Percentiles rank a stretch among this genome's conserved stretches.
phyloP scores from a whole-genome alignment of 30 jellyfish, hydroid and myxozoan species.

The Rhopilema esculentum region DNA sequence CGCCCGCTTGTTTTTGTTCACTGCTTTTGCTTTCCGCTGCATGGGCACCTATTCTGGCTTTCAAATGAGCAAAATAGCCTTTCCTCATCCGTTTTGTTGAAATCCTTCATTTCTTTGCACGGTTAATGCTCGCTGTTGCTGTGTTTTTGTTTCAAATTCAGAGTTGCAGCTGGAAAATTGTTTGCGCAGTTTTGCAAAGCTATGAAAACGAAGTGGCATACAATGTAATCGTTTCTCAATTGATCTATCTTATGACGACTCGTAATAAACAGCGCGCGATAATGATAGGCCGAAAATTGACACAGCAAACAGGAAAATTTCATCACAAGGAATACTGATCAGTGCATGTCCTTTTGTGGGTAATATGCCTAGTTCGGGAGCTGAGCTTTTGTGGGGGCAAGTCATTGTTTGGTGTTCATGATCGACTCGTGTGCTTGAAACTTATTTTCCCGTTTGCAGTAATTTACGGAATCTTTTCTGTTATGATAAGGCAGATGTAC shows the following conservation, averaged over 20 bases:
- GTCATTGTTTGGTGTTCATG: too few species aligned
- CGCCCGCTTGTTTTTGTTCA: background rate
- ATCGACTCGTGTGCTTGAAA: too few species aligned
- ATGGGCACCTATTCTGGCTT: background rate
- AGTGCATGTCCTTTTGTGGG: too few species aligned
- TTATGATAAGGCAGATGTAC: too few species aligned
- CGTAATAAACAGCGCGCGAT: background rate
- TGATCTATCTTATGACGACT: too few species aligned
- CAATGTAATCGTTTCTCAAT: too few species aligned
- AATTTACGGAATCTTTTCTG: too few species aligned
- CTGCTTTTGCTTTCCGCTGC: background rate
- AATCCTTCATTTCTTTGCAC: background rate
- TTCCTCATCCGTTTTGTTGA: background rate
- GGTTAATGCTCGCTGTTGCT: background rate
- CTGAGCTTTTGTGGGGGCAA: too few species aligned
- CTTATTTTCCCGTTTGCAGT: too few species aligned
- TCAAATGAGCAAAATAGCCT: background rate
- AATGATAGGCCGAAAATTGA: conserved; percentile 1
- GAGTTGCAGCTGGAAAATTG: background rate
- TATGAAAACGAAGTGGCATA: too few species aligned
- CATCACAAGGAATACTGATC: background rate
- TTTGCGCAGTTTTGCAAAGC: background rate
- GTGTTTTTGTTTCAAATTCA: background rate
- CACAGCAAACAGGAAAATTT: background rate
- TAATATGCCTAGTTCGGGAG: too few species aligned